Percentiles rank a stretch among this genome's conserved stretches.
Conservation (phyloP, 2,113 vertebrate species). For the Vanacampus margaritifer region DNA sequence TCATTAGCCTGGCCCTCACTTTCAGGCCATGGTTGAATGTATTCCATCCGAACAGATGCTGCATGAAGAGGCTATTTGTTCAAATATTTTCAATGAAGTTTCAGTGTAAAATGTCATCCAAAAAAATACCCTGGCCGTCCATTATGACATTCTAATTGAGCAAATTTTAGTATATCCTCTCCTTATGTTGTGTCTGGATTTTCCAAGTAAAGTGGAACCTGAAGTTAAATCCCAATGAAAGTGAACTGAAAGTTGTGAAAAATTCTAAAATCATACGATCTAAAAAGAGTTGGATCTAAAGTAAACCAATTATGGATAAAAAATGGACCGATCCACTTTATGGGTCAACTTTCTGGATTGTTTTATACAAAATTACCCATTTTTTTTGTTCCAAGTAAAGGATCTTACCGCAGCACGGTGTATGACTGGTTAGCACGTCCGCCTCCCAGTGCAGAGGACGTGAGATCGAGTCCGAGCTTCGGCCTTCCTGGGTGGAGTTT, state of each 20-base stretch:
- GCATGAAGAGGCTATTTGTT: slow-evolving; percentile 55
- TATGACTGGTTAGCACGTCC: too few species aligned
- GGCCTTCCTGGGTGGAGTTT: too few species aligned
- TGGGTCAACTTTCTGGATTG: too few species aligned
- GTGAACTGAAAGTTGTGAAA: not conserved
- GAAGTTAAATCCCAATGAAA: not conserved
- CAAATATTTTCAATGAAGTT: slow-evolving; percentile 58
- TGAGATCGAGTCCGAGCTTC: too few species aligned
- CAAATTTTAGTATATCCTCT: slow-evolving; percentile 45
- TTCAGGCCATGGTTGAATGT: slow-evolving; percentile 50
- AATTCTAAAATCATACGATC: not conserved
- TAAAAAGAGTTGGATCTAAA: too few species aligned
- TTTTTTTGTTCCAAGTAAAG: too few species aligned
- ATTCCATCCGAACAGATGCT: slow-evolving; percentile 66
- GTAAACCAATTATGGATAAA: too few species aligned
- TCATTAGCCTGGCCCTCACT: slow-evolving; percentile 56
- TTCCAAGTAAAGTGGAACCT: not conserved
- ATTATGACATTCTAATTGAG: slow-evolving; percentile 29
- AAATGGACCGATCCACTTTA: too few species aligned
- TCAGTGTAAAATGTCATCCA: slow-evolving; percentile 42
- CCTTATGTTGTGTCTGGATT: not conserved
- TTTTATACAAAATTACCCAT: too few species aligned
- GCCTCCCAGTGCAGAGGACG: too few species aligned
- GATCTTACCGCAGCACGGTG: too few species aligned
- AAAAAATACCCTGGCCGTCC: slow-evolving; percentile 28